Evolutionary conservation across 2,888 invertebrate species (phyloP), one percentile per base, ranked within the genome.

Genomic region (Serrognathus titanus): DNA sequence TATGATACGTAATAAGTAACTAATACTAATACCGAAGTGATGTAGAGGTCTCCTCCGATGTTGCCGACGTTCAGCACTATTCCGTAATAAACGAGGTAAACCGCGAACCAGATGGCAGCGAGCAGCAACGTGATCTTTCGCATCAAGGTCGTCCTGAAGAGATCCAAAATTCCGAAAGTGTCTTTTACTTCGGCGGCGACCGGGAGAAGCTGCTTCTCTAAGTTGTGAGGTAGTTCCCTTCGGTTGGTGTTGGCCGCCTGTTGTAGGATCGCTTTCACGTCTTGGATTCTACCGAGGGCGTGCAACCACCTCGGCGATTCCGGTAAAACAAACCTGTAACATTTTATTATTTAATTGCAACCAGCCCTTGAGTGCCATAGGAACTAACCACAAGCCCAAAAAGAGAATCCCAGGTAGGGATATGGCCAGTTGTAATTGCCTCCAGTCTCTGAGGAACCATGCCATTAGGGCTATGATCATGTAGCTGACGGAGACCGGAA

Each of bases 251-350:
- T 81, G 0, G 88, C 85, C 1, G 87, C 89, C 66, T 81, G 81
- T 68, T 85, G 80, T 39, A 90, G 74, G 50, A 90, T 85, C 35
- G 74, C 76, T 70, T 85, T 82, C 1, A 89, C 87, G 77, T 89
- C 86, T 58, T 85, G 82, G n/a, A 84, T 83, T 61, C 84, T 82
- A 20, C 88, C 89, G 80, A 87, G 85, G 39, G 87, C 86, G 50
- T 90, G 75, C 36, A 90, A 76, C 90, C 90, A 90, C 69, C 89
- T 80, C 1, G 90, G 90, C 1, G 90, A 90, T 80, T 90, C 90
- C n/a, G 90, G 89, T 54, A 90, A 76, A 37, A 89, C 79, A 77
- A 86, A 88, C 86, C 90, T 90, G 8, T 9, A 39, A 16, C 5
- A 50, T 50, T 50, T 16, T 2, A 43, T 13, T 12, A 1, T 13